These are phyloP conservation scores for Drosophila paranaensis DNA, from an alignment of 2,888 invertebrate species.

Conservation along the genomic window DNA sequence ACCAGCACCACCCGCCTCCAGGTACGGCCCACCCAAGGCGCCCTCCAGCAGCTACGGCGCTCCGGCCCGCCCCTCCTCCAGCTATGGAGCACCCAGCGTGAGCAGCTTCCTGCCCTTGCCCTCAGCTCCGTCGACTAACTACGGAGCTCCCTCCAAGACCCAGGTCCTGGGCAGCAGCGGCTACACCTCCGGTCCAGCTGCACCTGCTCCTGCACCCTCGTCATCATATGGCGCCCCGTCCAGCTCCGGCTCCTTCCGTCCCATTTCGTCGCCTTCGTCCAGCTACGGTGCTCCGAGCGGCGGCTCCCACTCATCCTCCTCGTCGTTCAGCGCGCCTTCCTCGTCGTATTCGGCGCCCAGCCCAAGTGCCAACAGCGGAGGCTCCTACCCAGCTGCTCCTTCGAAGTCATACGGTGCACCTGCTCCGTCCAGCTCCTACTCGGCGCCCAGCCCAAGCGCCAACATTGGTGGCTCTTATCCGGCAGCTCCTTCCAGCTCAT, in stretches of 20 bases:
- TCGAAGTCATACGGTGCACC: constrained; percentile 73
- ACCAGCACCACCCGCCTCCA: constrained; percentile 64
- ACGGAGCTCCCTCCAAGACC: constrained; percentile 86
- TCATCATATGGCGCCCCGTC: constrained; percentile 85
- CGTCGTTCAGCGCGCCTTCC: constrained; percentile 35
- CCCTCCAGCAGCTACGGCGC: constrained; percentile 72
- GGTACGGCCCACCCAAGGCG: constrained; percentile 71
- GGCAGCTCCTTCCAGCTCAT: constrained; percentile 54
- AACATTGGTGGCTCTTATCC: constrained; percentile 49
- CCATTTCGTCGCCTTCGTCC: constrained; percentile 42
- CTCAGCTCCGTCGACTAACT: constrained; percentile 85
- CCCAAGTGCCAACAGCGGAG: constrained; percentile 31
- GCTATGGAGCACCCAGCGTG: constrained; percentile 85
- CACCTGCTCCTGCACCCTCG: constrained; percentile 81
- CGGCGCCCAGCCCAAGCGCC: constrained; percentile 77
- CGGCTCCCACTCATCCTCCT: constrained; percentile 70
- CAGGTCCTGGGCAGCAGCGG: constrained; percentile 66
- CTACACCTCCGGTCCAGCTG: constrained; percentile 79
- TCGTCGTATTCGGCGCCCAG: constrained; percentile 83
- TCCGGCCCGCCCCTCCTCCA: constrained; percentile 83
- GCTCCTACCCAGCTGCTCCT: constrained; percentile 60
- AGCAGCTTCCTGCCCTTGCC: constrained; percentile 71
- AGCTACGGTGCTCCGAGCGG: constrained; percentile 77
- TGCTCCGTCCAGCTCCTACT: constrained; percentile 66
- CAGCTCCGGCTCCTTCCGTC: constrained; percentile 50